phyloP scores from a whole-genome alignment of 2,888 invertebrate species.

The Chymomyza fuscimana region DNA sequence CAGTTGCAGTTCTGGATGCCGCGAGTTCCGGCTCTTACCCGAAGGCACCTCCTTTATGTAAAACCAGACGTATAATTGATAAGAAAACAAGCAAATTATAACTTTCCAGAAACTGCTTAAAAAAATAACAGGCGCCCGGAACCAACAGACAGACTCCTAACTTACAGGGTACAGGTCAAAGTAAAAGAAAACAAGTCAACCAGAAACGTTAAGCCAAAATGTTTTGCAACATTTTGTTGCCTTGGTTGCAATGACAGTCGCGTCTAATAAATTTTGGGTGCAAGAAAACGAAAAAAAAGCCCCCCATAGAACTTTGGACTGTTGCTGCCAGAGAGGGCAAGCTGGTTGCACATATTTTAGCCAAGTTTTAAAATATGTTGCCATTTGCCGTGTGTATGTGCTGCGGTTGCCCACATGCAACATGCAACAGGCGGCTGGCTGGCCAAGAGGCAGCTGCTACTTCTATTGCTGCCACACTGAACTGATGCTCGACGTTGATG shows the following conservation, averaged over 20 bases:
- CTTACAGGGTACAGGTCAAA: neutral
- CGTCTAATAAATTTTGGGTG: constrained; percentile 57
- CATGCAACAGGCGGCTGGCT: constrained; percentile 35
- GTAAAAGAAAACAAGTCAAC: neutral
- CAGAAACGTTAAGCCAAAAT: neutral
- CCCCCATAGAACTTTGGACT: neutral
- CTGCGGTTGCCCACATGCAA: constrained; percentile 30
- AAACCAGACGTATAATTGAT: no score
- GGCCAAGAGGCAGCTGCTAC: constrained; percentile 14
- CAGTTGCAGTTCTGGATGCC: no score
- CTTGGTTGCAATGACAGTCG: constrained; percentile 10
- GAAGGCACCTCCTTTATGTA: no score
- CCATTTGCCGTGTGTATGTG: constrained; percentile 42
- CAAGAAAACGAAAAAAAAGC: constrained; percentile 16
- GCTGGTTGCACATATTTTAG: constrained; percentile 66
- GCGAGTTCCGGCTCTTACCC: no score
- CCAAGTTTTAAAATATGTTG: constrained; percentile 64
- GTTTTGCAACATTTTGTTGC: neutral
- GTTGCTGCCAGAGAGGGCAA: constrained; percentile 28
- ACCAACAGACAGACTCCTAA: neutral
- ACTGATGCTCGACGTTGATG: constrained; percentile 49
- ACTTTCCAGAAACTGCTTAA: no score
- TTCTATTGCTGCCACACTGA: neutral
- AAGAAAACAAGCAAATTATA: no score
- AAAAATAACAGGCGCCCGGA: neutral